Evolutionary conservation across 2,888 invertebrate genomes (phyloP), one percentile per base, ranked within the genome.

Genomic region (Chaetogeoica ovagalla): DNA sequence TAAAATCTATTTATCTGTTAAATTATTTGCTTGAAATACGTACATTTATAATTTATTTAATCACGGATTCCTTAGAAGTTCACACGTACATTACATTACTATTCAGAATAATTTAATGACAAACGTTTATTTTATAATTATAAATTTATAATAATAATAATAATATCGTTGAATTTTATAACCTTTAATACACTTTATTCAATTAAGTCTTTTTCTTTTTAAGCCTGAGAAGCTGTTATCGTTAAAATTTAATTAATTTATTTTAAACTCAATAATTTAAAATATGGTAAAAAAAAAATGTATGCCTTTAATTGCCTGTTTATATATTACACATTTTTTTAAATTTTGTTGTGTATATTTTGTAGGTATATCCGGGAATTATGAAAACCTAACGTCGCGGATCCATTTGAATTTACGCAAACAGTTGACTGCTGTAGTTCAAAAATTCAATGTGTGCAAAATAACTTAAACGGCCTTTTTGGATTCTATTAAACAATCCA

Each of bases 361-460:
- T 15, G 17, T 23, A 60, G 60, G 13, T 60, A 30, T 60, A 60
- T 15, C 6, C 23, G 60, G n/a, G n/a, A 60, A 60, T 60, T 60
- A 60, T 60, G 30, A 23, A 9, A 52, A 52, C 68, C 23, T n/a
- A n/a, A n/a, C 68, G 52, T 68, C 23, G 19, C 23, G 68, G n/a
- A 68, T 52, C 48, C 23, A 52, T 68, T 68, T 68, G 52, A 68
- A 68, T 52, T 68, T 30, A 68, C 52, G 52, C 68, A 52, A 68
- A 52, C 17, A 52, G 52, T 52, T 68, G 30, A 68, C 7, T 23
- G 52, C 68, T 52, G 30, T 68, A 68, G 17, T 30, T 9, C 23
- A 52, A 68, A 52, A 68, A 19, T 37, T 37, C 63, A 63, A 63
- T n/a, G 37, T 21, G 8, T 63, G 17, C 62, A 63, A 63, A 63